Evolutionary conservation across 2,113 vertebrate genomes (phyloP).

Genomic region (Ciconia boyciana): DNA sequence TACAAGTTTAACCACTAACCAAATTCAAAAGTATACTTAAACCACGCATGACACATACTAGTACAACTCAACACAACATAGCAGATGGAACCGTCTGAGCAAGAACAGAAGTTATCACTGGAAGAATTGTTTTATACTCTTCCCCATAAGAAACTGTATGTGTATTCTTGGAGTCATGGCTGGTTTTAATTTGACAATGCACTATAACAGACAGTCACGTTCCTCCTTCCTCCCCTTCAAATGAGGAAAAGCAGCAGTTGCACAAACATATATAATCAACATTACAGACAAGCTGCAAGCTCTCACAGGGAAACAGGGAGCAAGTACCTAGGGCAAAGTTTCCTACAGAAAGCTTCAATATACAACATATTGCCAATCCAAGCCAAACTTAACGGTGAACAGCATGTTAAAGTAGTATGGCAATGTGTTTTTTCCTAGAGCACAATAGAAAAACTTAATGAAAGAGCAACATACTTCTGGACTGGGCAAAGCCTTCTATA

Average conservation of each 20-base stretch:
- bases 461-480: neutral
- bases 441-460: neutral
- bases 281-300: neutral
- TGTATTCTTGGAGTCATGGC: neutral
- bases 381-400: accelerated
- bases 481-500: neutral
- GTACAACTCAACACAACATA: neutral
- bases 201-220: neutral
- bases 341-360: neutral
- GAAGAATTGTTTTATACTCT: neutral
- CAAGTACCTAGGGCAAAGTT: neutral
- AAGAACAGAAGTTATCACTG: neutral
- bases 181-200: neutral
- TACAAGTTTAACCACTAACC: neutral
- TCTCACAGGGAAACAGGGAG: neutral
- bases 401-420: neutral
- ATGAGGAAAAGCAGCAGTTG: neutral
- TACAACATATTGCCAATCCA: neutral
- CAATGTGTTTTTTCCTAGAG: neutral
- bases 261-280: neutral
- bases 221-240: neutral
- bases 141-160: neutral
- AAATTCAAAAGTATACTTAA: neutral
- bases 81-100: neutral
- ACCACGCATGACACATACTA: neutral